A percentile compares a stretch with the other conserved stretches of the same genome.
Evolutionary conservation across 2,888 invertebrate genomes (phyloP).

Genomic region (Seladonia tumulorum): DNA sequence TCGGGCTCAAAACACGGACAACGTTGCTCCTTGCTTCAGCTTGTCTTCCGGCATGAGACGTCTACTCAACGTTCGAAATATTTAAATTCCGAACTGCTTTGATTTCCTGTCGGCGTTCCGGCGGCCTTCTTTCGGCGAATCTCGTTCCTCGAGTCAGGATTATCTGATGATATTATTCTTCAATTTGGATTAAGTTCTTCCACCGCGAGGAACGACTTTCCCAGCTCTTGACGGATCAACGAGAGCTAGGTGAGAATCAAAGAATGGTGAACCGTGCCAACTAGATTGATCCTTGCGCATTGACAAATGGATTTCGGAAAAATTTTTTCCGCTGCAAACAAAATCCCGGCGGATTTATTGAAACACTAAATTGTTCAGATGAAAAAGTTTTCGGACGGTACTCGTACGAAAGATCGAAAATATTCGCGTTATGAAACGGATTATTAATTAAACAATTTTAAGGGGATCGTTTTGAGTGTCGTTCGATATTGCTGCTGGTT

Average conservation of each 20-base stretch:
- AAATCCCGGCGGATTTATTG: neutral
- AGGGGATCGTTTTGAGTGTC: neutral
- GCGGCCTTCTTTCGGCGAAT: conserved; percentile 35
- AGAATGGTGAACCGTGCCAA: conserved; percentile 43
- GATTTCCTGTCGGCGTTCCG: conserved; percentile 30
- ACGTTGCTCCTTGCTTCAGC: neutral
- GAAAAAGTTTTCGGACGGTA: neutral
- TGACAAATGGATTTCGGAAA: conserved; percentile 19
- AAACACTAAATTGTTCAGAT: neutral
- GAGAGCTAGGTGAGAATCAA: conserved; percentile 41
- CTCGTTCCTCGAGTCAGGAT: conserved; percentile 54
- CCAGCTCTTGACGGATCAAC: conserved; percentile 44
- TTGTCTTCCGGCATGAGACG: conserved; percentile 27
- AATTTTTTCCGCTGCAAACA: neutral
- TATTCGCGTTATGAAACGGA: neutral
- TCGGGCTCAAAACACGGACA: neutral
- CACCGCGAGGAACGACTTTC: conserved; percentile 49
- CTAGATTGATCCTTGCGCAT: conserved; percentile 45
- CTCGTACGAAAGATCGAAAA: neutral
- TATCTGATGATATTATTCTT: conserved; percentile 75
- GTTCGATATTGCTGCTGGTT: neutral
- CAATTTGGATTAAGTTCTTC: conserved; percentile 73
- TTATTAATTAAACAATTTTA: neutral
- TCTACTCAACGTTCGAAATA: conserved; percentile 54
- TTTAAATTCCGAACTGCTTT: conserved; percentile 58